Evolutionary conservation across 2,113 vertebrate species (phyloP).

Genomic region (Salvator merianae): DNA sequence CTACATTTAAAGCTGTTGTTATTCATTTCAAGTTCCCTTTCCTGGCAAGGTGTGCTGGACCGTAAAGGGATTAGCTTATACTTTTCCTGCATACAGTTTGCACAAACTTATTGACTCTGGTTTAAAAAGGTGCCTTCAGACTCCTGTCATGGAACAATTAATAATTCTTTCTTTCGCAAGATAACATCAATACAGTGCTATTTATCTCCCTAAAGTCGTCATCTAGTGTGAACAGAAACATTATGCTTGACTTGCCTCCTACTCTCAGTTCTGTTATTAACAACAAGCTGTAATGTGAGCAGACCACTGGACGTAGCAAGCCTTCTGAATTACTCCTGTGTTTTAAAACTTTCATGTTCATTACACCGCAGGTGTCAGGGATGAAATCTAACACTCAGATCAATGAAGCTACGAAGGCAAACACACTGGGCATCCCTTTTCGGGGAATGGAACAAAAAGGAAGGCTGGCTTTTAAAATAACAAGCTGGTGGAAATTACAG

Average conservation of each 20-base stretch:
- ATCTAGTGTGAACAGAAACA: constrained; percentile 69
- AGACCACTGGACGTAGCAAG: constrained; percentile 49
- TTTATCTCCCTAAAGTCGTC: constrained; percentile 42
- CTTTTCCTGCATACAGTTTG: neutral
- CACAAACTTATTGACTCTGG: neutral
- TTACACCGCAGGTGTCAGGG: constrained; percentile 47
- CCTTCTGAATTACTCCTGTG: constrained; percentile 57
- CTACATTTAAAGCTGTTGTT: neutral
- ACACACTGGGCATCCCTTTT: constrained; percentile 4
- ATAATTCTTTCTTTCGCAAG: constrained; percentile 39
- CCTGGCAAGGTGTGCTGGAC: neutral
- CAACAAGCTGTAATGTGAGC: constrained; percentile 69
- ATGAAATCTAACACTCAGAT: constrained; percentile 46
- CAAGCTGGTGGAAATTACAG: neutral
- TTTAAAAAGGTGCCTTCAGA: neutral
- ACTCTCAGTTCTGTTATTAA: constrained; percentile 59
- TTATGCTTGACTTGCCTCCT: constrained; percentile 63
- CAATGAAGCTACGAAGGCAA: constrained; percentile 25
- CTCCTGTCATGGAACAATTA: constrained; percentile 38
- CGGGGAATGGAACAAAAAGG: constrained; percentile 13
- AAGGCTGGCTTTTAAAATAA: constrained; percentile 8
- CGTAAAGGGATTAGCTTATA: neutral
- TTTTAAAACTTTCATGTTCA: constrained; percentile 67
- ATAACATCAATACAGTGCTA: constrained; percentile 3
- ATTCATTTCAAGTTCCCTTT: neutral